phyloP scores from a whole-genome alignment of 2,797 vertebrate species.

The Acanthurus leucopareius region DNA sequence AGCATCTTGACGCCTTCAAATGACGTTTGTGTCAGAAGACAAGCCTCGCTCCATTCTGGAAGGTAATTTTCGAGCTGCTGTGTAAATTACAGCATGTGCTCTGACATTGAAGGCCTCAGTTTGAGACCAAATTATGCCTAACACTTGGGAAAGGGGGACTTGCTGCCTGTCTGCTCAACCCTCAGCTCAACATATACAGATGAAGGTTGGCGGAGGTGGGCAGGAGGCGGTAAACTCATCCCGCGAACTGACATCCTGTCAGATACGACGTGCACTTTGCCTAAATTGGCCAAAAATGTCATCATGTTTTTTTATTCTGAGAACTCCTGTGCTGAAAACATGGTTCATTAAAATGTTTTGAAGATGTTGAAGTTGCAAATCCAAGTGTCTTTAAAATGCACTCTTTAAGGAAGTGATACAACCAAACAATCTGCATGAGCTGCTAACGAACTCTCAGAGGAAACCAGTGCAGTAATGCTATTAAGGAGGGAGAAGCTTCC shows the following conservation, averaged over 20 bases:
- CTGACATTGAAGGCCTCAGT: slow-evolving; percentile 17
- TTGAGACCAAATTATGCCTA: slow-evolving; percentile 17
- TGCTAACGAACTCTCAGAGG: slow-evolving; percentile 6
- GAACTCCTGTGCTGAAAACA: slow-evolving; percentile 18
- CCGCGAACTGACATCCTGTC: slow-evolving; percentile 53
- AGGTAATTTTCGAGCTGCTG: background rate
- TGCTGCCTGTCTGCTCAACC: slow-evolving; percentile 36
- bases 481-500: slow-evolving; percentile 46
- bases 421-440: background rate
- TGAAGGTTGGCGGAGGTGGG: slow-evolving; percentile 15
- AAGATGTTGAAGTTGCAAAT: background rate
- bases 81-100: background rate
- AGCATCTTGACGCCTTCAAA: background rate
- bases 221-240: slow-evolving; percentile 22
- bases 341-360: slow-evolving; percentile 41
- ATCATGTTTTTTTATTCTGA: slow-evolving; percentile 19
- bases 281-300: slow-evolving; percentile 63
- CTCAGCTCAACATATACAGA: slow-evolving; percentile 22
- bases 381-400: slow-evolving; percentile 4
- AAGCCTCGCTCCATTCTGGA: background rate
- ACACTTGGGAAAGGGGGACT: background rate
- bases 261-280: slow-evolving; percentile 18
- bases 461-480: slow-evolving; percentile 10
- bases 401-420: background rate
- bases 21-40: background rate